Evolutionary conservation across 2,888 invertebrate genomes (phyloP), one percentile per base, ranked within the genome.

Genomic region (Cheilosia pagana): DNA sequence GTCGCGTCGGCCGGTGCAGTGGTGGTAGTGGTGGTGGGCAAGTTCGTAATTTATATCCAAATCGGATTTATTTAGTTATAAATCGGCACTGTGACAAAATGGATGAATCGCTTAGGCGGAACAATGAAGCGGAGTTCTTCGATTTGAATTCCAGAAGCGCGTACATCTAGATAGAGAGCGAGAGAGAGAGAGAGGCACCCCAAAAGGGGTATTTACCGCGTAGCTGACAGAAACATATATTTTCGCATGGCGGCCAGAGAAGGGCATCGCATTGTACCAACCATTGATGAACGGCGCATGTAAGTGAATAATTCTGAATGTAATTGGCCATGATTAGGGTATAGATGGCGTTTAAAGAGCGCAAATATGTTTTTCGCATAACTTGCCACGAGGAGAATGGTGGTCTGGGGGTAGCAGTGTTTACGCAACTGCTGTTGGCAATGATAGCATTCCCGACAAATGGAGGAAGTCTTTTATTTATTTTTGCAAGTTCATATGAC

Each of bases 31-130:
- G n/a, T 55, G 72, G 72, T 62, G 81, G 53, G 81, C 65, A 81
- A 77, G 62, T 86, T 77, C 52, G 86, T 86, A 81, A 86, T 77
- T 86, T 81, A 86, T 86, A 77, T 81, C 76, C 86, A 81, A 86
- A 86, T 81, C 81, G 86, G 86, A 86, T 86, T 86, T 86, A 86
- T 86, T 86, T 86, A 86, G 86, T 77, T 86, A 86, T 86, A 81
- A 86, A 86, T 81, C 81, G 86, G 68, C 81, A 81, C 63, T 86
- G 86, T 81, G 81, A 86, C 86, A 81, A 86, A 86, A 86, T 81
- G 81, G 86, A 86, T 86, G 81, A 86, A 86, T 86, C 76, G 86
- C 86, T 77, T 81, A 81, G 70, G 52, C 55, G 57, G 81, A 86
- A 86, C 86, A 86, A 86, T 86, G 77, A 67, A 67, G 63, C 43